Percentiles rank a stretch among this genome's conserved stretches.
phyloP scores from a whole-genome alignment of 2,888 invertebrate species.

The Altica lythri region DNA sequence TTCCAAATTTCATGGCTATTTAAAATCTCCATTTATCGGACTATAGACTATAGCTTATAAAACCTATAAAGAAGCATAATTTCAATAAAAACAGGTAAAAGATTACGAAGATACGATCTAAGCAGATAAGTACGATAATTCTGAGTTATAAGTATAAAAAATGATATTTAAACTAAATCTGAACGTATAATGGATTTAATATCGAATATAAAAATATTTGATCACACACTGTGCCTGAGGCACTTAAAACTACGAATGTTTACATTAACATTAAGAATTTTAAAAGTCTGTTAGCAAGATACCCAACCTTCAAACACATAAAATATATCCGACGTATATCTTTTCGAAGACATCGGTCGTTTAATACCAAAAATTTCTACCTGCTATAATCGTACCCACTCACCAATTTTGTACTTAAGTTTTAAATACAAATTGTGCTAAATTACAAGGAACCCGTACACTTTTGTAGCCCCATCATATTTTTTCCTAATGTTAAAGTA shows the following conservation, averaged over 20 bases:
- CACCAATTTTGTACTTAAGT: conserved; percentile 28
- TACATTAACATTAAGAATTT: conserved; percentile 18
- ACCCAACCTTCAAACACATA: conserved; percentile 9
- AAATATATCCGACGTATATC: conserved; percentile 12
- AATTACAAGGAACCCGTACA: conserved; percentile 34
- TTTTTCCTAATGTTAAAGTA: conserved; percentile 37
- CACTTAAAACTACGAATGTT: conserved; percentile 10
- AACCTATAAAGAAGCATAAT: no score
- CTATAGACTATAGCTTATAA: no score
- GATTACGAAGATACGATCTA: no score
- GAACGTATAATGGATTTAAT: no score
- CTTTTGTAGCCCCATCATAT: conserved; percentile 29
- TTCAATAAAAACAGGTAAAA: no score
- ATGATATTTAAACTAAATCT: no score
- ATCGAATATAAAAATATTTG: no score
- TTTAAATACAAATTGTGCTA: conserved; percentile 35
- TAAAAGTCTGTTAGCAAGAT: conserved; percentile 14
- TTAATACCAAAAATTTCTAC: conserved; percentile 23
- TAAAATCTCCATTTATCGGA: no score
- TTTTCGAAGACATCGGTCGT: conserved; percentile 3
- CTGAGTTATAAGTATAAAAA: no score
- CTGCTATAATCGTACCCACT: conserved; percentile 28
- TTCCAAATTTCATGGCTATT: no score
- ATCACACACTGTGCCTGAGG: no score
- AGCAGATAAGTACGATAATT: no score